Evolutionary conservation across 2,888 invertebrate species (phyloP), one percentile per base, ranked within the genome.

Genomic region (Stenchaetothrips biformis): DNA sequence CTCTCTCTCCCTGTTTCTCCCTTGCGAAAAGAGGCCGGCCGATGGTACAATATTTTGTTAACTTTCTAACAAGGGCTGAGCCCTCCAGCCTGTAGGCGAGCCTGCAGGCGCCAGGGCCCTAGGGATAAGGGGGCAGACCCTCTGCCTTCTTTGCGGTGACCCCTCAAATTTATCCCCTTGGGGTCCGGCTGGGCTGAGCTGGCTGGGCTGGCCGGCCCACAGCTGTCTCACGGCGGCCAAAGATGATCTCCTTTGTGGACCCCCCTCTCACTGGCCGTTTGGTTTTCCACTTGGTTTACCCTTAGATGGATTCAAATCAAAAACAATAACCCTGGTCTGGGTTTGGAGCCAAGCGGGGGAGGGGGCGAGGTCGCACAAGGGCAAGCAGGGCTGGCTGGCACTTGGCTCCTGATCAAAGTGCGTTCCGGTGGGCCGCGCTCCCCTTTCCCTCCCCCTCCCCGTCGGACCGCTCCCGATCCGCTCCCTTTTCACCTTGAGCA

Each of bases 351-450:
- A 25, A 25, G 67, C 67, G 21, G 25, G 25, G 9, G 21, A 25
- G 25, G 25, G 25, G 67, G 67, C 67, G n/a, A 53, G 53, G 53
- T 18, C 59, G 59, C 13, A 59, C 59, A 59, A 59, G 59, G 59
- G 59, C 67, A 9, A 21, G 67, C 67, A 0, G 21, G 53, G n/a
- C 67, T 21, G 47, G 67, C 77, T 48, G 78, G 80, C 80, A 77
- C 59, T 80, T 48, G 77, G 37, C 48, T 80, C 59, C 77, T 79
- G 67, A 77, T 53, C 37, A 74, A 79, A 74, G 81, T 79, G 79
- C 77, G 79, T 79, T 78, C 79, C 79, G 59, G 81, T 79, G 79
- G 59, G 27, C 47, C 21, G 74, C 79, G 74, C 79, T 74, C 79
- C 59, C 80, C 37, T 21, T 7, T 25, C 25, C 59, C 74, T 59